phyloP scores from a whole-genome alignment of 2,113 vertebrate genomes.

The Pitta sordida region DNA sequence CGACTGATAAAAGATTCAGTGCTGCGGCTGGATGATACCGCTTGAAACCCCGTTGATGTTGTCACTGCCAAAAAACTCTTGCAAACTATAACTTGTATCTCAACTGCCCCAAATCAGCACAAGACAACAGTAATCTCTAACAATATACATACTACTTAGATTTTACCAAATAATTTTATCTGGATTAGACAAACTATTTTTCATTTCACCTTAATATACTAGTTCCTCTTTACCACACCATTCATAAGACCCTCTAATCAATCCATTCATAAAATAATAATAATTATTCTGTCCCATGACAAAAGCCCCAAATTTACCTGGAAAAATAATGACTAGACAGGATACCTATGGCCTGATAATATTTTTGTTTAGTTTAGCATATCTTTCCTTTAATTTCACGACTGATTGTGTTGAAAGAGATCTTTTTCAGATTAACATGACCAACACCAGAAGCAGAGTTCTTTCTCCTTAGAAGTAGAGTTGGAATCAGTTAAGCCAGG shows the following conservation, averaged over 20 bases:
- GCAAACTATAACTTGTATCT: background rate
- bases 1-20: background rate
- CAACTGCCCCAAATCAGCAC: background rate
- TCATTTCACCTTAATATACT: background rate
- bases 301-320: background rate
- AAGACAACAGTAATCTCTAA: background rate
- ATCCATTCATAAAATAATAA: background rate
- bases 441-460: background rate
- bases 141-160: background rate
- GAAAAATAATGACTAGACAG: background rate
- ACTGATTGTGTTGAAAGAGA: background rate
- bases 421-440: background rate
- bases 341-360: background rate
- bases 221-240: background rate
- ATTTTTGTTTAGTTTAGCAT: background rate
- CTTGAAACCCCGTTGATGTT: background rate
- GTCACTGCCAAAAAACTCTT: background rate
- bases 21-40: background rate
- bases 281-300: background rate
- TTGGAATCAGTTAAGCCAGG: background rate
- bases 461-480: background rate
- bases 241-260: background rate
- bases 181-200: background rate
- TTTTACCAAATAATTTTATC: background rate
- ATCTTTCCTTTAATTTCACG: background rate